Conservation (phyloP, 2,113 vertebrate species). For the Machaerirhynchus nigripectus region DNA sequence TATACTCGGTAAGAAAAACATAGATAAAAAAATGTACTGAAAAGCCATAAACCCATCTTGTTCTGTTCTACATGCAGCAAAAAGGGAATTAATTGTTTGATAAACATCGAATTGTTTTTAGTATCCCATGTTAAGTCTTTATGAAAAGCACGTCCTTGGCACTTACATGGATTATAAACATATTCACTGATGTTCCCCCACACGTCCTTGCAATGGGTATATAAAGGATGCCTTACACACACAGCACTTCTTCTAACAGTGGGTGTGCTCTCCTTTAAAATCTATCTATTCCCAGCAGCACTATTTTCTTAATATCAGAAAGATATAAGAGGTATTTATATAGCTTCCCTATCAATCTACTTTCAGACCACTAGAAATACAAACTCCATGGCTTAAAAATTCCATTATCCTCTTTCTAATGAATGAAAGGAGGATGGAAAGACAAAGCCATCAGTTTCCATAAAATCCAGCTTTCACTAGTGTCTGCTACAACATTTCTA, state of each 20-base stretch:
- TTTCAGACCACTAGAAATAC: conserved; percentile 49
- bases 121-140: conserved; percentile 1
- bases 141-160: conserved; percentile 14
- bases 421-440: conserved; percentile 30
- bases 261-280: conserved; percentile 18
- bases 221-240: background rate
- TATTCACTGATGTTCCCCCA: background rate
- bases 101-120: conserved; percentile 30
- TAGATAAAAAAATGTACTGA: background rate
- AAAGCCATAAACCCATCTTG: conserved; percentile 11
- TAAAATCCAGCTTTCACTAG: conserved; percentile 46
- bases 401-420: conserved; percentile 57
- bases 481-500: background rate
- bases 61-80: background rate
- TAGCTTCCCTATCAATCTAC: conserved; percentile 51
- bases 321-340: conserved; percentile 53
- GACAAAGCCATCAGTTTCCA: conserved; percentile 58
- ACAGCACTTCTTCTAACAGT: background rate
- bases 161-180: background rate
- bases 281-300: conserved; percentile 32
- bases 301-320: conserved; percentile 57
- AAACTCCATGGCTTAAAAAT: conserved; percentile 57
- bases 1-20: background rate
- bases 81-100: conserved; percentile 41
- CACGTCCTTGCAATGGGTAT: background rate